Evolutionary conservation across 1,140 invertebrate genomes (phyloP).

Genomic region (Trachymyrmex cornetzi): DNA sequence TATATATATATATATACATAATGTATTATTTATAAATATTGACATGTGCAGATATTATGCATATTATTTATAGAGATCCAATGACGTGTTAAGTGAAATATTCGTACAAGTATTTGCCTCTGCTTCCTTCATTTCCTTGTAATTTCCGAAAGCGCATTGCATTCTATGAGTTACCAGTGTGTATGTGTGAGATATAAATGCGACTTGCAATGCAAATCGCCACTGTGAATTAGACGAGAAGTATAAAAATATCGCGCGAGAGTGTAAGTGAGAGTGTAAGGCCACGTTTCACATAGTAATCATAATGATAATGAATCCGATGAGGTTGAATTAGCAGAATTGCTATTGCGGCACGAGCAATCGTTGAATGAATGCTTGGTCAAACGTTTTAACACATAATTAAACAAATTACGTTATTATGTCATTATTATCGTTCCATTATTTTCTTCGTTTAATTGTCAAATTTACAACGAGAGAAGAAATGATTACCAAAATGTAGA

Average conservation of each 20-base stretch:
- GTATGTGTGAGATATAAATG: too few species aligned
- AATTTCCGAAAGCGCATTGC: constrained; percentile 17
- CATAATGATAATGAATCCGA: constrained; percentile 33
- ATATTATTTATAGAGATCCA: neutral
- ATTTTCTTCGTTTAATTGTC: neutral
- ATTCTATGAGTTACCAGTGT: neutral
- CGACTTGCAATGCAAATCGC: neutral
- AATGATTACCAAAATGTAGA: neutral
- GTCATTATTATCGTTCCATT: neutral
- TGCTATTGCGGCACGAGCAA: neutral
- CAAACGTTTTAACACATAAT: neutral
- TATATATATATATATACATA: neutral
- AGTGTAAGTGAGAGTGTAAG: neutral
- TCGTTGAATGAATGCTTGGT: constrained; percentile 9
- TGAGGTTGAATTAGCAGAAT: constrained; percentile 52
- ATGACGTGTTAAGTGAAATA: neutral
- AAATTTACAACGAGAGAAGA: neutral
- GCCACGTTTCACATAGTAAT: neutral
- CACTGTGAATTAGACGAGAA: constrained; percentile 5
- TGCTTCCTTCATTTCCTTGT: constrained; percentile 32
- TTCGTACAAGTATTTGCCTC: neutral
- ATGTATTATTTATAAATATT: neutral
- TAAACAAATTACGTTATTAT: neutral
- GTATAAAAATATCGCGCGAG: neutral
- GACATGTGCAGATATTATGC: neutral